Evolutionary conservation across 1,140 invertebrate species (phyloP).

Genomic region (Sarcophaga bullata): DNA sequence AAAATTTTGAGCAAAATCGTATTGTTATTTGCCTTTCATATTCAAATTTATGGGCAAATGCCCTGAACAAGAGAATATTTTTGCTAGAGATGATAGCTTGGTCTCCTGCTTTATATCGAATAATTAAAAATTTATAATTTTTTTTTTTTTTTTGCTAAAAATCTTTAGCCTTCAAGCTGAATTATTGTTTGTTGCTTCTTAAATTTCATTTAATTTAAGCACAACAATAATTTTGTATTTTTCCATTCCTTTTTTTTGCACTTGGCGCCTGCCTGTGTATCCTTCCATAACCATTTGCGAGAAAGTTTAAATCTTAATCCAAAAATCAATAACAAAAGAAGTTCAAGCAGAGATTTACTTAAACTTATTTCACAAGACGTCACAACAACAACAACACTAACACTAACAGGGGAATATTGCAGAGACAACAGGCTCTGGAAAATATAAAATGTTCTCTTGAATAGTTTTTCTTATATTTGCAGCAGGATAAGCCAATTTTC

Average conservation of each 20-base stretch:
- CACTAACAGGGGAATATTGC: background rate
- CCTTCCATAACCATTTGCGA: background rate
- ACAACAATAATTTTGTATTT: too few species aligned
- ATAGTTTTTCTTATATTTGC: too few species aligned
- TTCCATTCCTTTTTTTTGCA: background rate
- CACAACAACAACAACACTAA: background rate
- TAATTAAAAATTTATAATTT: too few species aligned
- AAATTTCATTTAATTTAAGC: too few species aligned
- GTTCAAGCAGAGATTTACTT: constrained; percentile 31
- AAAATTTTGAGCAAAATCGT: background rate
- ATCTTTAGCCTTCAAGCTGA: too few species aligned
- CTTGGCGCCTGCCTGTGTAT: background rate
- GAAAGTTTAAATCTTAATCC: constrained; percentile 35
- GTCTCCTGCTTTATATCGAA: too few species aligned
- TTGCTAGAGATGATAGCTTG: background rate
- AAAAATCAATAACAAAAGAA: constrained; percentile 33
- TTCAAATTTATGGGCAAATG: background rate
- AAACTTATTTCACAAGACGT: constrained; percentile 10
- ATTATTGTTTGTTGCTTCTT: too few species aligned
- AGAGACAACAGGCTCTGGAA: background rate
- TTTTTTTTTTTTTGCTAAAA: too few species aligned
- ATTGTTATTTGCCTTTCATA: background rate
- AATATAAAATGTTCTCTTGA: too few species aligned
- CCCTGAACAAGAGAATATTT: background rate
- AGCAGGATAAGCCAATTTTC: too few species aligned